Evolutionary conservation across 2,888 invertebrate genomes (phyloP).

Genomic region (Papilio gigon): DNA sequence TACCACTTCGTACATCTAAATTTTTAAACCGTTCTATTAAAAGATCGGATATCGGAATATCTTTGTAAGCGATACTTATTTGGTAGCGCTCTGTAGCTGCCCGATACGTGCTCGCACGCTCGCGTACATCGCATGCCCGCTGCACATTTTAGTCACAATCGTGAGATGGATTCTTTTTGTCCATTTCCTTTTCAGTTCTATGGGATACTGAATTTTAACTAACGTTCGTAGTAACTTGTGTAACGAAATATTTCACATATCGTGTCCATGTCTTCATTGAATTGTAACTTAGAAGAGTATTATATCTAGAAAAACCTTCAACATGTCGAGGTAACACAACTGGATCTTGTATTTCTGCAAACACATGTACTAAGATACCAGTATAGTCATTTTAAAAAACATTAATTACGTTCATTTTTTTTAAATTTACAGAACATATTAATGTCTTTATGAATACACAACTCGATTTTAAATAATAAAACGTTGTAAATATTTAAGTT

Average conservation of each 20-base stretch:
- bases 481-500: too few relatives aligned
- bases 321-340: not conserved
- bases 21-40: not conserved
- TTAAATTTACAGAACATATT: too few relatives aligned
- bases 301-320: too few relatives aligned
- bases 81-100: not conserved
- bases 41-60: not conserved
- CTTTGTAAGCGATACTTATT: not conserved
- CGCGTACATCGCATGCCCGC: not conserved
- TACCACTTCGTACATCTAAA: not conserved
- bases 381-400: too few relatives aligned
- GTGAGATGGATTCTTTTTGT: not conserved
- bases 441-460: too few relatives aligned
- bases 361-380: too few relatives aligned
- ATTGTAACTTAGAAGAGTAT: too few relatives aligned
- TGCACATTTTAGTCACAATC: conserved; percentile 12
- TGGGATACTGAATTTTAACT: not conserved
- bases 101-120: conserved; percentile 4
- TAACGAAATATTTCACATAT: not conserved
- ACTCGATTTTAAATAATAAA: too few relatives aligned
- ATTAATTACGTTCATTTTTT: too few relatives aligned
- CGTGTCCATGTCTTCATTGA: too few relatives aligned
- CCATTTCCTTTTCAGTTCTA: conserved; percentile 3
- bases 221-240: too few relatives aligned
- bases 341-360: not conserved